Evolutionary conservation across 2,888 invertebrate genomes (phyloP), one percentile per base, ranked within the genome.

Genomic region (Lucinisca nassula): DNA sequence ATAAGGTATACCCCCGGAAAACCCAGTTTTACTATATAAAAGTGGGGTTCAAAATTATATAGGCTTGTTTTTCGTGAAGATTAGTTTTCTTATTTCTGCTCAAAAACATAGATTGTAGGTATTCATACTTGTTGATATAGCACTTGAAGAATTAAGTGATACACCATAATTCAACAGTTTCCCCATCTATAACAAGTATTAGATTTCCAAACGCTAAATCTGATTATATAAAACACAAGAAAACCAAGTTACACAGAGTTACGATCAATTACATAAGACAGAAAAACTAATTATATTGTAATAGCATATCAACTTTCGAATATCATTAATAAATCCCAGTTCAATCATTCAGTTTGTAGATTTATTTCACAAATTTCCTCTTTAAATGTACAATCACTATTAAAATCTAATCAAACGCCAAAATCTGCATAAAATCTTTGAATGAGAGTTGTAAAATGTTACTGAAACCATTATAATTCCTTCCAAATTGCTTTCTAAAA

Each of bases 401-500:
- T 30, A 74, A 84, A 55, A 84, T 87, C 84, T 84, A 80, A 87
- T 87, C 87, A 81, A 38, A 24, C 37, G 58, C 30, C 32, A 38
- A 72, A 73, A 87, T 87, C 87, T 83, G 78, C 87, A 87, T 81
- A 72, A 58, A 75, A 40, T 72, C 72, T 49, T 32, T 87, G 77
- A 79, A 82, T 79, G 79, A 35, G 80, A 82, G 78, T 77, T 74
- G 86, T 82, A 84, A 70, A 73, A 80, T 40, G 70, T 70, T 37
- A 55, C 45, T 40, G 74, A 79, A 58, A 35, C 73, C 79, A 67
- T 78, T 79, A 70, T 55, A 82, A 49, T 75, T 82, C 24, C 37
- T 80, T 84, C 83, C 84, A 81, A 85, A 80, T 85, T 75, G 80
- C 87, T 85, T 87, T 87, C 90, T 87, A 87, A 80, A 87, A 85